Base-by-base conservation (phyloP, 2,797 vertebrate genomes). In the Chelidonichthys spinosus region DNA sequence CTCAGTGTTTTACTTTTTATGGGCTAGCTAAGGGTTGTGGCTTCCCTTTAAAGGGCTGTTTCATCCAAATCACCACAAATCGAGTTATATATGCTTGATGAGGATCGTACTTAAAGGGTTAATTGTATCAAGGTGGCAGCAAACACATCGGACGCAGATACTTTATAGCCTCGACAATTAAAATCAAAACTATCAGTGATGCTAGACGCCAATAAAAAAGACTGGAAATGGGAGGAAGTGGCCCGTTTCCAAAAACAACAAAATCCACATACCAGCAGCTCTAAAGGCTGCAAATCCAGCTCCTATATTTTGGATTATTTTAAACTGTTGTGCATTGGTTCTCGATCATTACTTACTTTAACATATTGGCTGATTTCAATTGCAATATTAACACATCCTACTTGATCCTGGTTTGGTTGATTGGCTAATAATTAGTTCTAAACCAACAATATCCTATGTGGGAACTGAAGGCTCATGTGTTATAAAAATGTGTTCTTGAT, bases 351-450 rank as follows among this genome's bases (percentile, higher is more conserved):
- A 50, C 8, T 25, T 40, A n/a, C 37, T 35, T 47, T 63, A 47
- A 73, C 36, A 67, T 63, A 4, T 61, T 54, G 9, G 37, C 54
- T 68, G 50, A 68, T 65, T 74, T 60, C 46, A 60, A 15, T 63
- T 63, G 44, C 2, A 49, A 14, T 66, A 52, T 49, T 64, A 40
- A 11, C 76, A 55, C 18, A 1, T 49, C 43, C 52, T 53, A 17
- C 18, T 42, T 72, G 40, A 72, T 37, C 36, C 13, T 32, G 52
- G 79, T 39, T 15, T 66, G 53, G 49, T 69, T 49, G 56, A 25
- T 63, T 53, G 59, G 37, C 59, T 76, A 52, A 74, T 71, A 52
- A 68, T 63, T 63, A 49, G 35, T 64, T 60, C n/a, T 18, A 37
- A 56, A 43, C 49, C 36, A 59, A 36, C 33, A 67, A 6, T 46